Evolutionary conservation across 1,140 invertebrate species (phyloP).

Genomic region (Bombus confusus): DNA sequence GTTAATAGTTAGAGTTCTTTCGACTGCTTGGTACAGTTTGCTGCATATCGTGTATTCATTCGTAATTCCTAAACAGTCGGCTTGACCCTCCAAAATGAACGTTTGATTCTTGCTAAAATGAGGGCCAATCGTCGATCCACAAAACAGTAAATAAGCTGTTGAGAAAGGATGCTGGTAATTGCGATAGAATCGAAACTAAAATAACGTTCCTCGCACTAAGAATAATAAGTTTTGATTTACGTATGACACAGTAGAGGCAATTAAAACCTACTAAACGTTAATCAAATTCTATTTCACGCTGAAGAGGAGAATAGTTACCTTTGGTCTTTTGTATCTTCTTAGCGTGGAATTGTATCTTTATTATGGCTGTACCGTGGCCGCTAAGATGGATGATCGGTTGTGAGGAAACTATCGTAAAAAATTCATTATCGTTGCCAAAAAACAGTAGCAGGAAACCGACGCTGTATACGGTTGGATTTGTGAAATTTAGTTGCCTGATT

Average conservation of each 20-base stretch:
- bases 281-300: too few relatives aligned
- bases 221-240: too few relatives aligned
- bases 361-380: background rate
- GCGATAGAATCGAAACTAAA: too few relatives aligned
- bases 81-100: conserved; percentile 68
- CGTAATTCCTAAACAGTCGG: conserved; percentile 46
- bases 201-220: too few relatives aligned
- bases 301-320: conserved; percentile 48
- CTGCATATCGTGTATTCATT: conserved; percentile 54
- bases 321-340: conserved; percentile 59
- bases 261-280: background rate
- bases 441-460: conserved; percentile 64
- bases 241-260: too few relatives aligned
- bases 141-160: conserved; percentile 72
- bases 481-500: conserved; percentile 45
- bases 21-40: conserved; percentile 64
- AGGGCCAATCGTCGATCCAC: conserved; percentile 69
- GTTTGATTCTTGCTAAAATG: conserved; percentile 69
- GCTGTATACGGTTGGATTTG: conserved; percentile 56
- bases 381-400: conserved; percentile 34
- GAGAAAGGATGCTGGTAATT: background rate
- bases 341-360: conserved; percentile 63
- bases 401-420: conserved; percentile 33
- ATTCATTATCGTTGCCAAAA: conserved; percentile 45
- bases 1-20: conserved; percentile 55